phyloP scores from a whole-genome alignment of 2,797 vertebrate genomes.

The Arrhamphus sclerolepis region DNA sequence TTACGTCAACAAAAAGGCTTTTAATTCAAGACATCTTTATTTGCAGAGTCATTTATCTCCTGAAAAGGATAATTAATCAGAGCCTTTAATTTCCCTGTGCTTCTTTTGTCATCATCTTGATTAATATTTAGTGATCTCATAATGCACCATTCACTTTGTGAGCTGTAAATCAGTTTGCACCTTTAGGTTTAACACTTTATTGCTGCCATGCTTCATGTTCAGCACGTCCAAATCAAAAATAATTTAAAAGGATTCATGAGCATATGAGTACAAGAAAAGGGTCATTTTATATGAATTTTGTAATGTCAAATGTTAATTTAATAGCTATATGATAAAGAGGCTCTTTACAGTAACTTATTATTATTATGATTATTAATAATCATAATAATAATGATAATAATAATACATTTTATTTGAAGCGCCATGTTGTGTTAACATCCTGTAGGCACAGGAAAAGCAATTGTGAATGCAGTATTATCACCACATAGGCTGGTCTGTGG shows the following conservation, averaged over 20 bases:
- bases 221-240: background rate
- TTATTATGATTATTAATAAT: no score
- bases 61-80: slow-evolving; percentile 23
- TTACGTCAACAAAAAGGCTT: background rate
- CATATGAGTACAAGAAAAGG: background rate
- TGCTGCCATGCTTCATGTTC: background rate
- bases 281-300: background rate
- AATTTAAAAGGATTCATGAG: background rate
- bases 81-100: slow-evolving; percentile 21
- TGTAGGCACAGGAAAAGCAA: no score
- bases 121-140: slow-evolving; percentile 45
- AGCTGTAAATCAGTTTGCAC: slow-evolving; percentile 19
- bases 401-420: no score
- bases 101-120: slow-evolving; percentile 27
- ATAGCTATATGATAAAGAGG: background rate
- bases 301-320: background rate
- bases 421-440: no score
- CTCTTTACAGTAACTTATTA: background rate
- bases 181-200: background rate
- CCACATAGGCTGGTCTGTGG: no score
- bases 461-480: no score
- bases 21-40: slow-evolving; percentile 24
- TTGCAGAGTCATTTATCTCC: slow-evolving; percentile 27
- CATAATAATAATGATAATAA: no score
- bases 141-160: slow-evolving; percentile 20